Percentiles rank a stretch among this genome's conserved stretches.
Conservation (phyloP, 2,113 vertebrate species). For the Polyodon spathula region DNA sequence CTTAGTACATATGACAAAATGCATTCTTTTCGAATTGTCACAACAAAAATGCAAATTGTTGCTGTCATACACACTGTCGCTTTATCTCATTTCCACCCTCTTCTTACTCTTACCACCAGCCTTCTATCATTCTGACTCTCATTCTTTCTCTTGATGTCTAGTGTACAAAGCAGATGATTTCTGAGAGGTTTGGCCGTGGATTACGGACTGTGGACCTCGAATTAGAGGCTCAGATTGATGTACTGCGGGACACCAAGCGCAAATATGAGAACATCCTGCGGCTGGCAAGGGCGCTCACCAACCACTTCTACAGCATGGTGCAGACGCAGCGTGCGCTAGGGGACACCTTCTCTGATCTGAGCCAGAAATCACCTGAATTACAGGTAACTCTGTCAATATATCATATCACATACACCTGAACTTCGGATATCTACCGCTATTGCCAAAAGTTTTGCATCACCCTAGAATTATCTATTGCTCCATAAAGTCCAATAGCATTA, state of each 20-base stretch:
- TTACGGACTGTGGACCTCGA: slow-evolving; percentile 90
- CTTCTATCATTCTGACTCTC: neutral
- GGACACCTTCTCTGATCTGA: slow-evolving; percentile 91
- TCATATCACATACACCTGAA: neutral
- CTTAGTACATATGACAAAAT: no score
- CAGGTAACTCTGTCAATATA: slow-evolving; percentile 52
- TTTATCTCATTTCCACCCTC: neutral
- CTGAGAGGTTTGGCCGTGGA: slow-evolving; percentile 85
- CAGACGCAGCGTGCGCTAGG: slow-evolving; percentile 93
- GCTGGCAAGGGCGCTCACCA: slow-evolving; percentile 76
- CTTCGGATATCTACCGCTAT: no score
- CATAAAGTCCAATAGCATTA: no score
- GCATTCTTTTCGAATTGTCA: no score
- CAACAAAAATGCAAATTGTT: no score
- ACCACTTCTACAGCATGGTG: slow-evolving; percentile 92
- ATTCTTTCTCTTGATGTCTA: slow-evolving; percentile 25
- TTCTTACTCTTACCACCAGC: neutral
- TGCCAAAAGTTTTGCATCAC: no score
- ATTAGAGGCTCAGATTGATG: slow-evolving; percentile 90
- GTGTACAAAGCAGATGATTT: slow-evolving; percentile 94
- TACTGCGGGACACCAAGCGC: slow-evolving; percentile 87
- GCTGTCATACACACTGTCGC: no score
- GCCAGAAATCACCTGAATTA: slow-evolving; percentile 95
- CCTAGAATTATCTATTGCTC: no score
- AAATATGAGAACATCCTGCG: slow-evolving; percentile 86